phyloP scores from a whole-genome alignment of 2,888 invertebrate genomes.

The Tenodera sinensis region DNA sequence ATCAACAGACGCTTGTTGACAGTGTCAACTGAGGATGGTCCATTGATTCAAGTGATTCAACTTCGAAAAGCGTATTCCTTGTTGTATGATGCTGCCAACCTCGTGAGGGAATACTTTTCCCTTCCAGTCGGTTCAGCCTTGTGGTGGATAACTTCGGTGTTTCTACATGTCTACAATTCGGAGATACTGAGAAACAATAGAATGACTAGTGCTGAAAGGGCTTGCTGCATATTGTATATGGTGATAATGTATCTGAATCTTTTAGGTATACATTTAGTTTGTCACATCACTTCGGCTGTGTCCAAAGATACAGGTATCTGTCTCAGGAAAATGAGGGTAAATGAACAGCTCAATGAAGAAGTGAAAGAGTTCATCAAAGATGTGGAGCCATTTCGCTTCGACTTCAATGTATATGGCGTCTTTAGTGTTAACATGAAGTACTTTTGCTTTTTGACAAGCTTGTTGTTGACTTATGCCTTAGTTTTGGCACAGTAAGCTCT shows the following conservation, averaged over 20 bases:
- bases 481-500: too few relatives aligned
- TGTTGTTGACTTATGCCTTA: too few relatives aligned
- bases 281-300: background rate
- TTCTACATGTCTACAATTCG: background rate
- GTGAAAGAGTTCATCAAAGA: too few relatives aligned
- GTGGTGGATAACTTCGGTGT: background rate
- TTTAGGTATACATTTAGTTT: background rate
- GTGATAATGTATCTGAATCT: background rate
- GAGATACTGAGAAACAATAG: background rate
- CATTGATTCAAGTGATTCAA: background rate
- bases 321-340: background rate
- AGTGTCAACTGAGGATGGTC: background rate
- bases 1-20: background rate
- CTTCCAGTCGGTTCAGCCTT: background rate
- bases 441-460: too few relatives aligned
- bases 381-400: too few relatives aligned
- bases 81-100: background rate
- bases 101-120: background rate
- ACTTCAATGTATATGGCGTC: too few relatives aligned
- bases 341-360: too few relatives aligned
- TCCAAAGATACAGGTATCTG: background rate
- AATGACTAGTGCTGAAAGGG: background rate
- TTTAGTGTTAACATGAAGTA: too few relatives aligned
- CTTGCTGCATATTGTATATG: background rate
- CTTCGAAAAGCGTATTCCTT: background rate